Conservation (phyloP, 1,140 invertebrate species). For the Conus ventricosus region DNA sequence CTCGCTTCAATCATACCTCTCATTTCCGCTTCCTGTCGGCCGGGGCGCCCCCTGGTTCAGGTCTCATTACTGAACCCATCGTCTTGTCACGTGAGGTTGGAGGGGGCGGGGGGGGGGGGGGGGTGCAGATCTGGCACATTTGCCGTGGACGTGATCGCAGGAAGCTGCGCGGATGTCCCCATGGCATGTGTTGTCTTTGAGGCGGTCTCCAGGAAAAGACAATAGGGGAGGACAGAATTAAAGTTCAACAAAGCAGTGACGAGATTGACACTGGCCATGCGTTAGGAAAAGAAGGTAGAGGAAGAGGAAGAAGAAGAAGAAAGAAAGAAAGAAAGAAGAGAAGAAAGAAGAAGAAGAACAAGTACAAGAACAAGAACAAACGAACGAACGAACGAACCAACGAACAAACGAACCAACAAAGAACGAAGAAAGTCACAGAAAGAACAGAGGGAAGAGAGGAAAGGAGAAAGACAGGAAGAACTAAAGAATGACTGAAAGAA, state of each 20-base stretch:
- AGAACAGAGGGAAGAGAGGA: too few species aligned
- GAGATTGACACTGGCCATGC: not conserved
- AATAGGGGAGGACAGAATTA: not conserved
- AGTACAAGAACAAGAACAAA: too few species aligned
- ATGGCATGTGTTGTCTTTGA: too few species aligned
- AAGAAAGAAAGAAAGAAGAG: not conserved
- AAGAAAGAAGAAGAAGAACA: not conserved
- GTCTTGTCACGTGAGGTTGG: not conserved
- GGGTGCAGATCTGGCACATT: too few species aligned
- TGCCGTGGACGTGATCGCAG: too few species aligned
- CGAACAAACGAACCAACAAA: too few species aligned
- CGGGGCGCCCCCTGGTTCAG: not conserved
- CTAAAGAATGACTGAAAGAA: too few species aligned
- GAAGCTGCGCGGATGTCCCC: too few species aligned
- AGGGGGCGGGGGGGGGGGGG: too few species aligned
- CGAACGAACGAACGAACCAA: too few species aligned
- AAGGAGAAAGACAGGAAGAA: too few species aligned
- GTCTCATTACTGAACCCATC: not conserved
- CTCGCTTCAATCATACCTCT: not conserved
- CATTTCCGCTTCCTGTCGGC: not conserved
- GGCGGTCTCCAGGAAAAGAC: not conserved
- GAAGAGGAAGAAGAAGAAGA: not conserved
- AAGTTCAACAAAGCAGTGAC: not conserved
- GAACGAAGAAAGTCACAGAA: too few species aligned
- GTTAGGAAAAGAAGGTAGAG: not conserved